A percentile compares a stretch with the other conserved stretches of the same genome.
These are phyloP conservation scores for Drepana falcataria DNA, from an alignment of 2,888 invertebrate species.

Conservation along the genomic window DNA sequence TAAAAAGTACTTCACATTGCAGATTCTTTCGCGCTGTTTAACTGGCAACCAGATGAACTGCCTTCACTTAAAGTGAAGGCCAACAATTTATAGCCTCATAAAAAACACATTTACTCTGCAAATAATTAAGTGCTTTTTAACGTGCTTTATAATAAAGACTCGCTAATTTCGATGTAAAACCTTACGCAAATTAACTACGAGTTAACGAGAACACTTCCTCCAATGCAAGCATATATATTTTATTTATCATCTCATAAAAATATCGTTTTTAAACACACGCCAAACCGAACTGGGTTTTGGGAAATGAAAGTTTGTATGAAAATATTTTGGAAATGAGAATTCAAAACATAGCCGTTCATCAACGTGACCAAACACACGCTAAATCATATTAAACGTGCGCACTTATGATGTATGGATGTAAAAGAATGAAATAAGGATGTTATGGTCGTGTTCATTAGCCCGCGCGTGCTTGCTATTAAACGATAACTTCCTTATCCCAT, in stretches of 20 bases:
- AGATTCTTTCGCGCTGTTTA: no score
- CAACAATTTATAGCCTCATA: background rate
- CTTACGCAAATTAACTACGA: constrained; percentile 29
- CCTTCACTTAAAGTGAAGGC: no score
- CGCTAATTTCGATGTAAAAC: constrained; percentile 38
- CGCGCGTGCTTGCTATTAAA: no score
- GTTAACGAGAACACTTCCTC: constrained; percentile 21
- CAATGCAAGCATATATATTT: constrained; percentile 28
- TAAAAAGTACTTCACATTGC: no score
- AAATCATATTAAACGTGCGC: background rate
- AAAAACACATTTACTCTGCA: background rate
- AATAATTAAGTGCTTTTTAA: constrained; percentile 7
- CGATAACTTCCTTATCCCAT: no score
- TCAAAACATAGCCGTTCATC: background rate
- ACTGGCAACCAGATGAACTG: no score
- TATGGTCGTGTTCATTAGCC: no score
- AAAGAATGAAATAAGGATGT: background rate
- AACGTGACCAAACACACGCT: background rate
- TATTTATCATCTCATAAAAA: constrained; percentile 19
- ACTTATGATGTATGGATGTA: background rate
- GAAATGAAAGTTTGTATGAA: background rate
- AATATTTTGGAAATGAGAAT: background rate
- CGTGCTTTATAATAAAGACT: constrained; percentile 27
- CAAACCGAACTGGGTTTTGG: background rate
- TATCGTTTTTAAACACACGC: constrained; percentile 15